Evolutionary conservation across 2,113 vertebrate species (phyloP), one percentile per base, ranked within the genome.

Genomic region (Tragelaphus imberbis): DNA sequence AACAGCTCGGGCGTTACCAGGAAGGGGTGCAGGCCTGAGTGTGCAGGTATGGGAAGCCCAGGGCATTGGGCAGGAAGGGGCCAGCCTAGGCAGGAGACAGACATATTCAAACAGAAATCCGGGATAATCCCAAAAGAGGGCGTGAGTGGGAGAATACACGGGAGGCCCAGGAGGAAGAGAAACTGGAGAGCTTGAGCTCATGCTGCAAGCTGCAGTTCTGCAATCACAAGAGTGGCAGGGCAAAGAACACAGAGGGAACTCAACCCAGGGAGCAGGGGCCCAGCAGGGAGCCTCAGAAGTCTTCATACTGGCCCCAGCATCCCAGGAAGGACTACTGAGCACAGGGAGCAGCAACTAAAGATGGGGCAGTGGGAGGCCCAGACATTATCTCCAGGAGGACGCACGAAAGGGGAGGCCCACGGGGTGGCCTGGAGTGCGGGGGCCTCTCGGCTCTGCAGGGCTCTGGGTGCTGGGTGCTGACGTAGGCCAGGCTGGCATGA

Each of bases 351-450:
- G 7, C 5, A n/a, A 14, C 40, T 58, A 56, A 49, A 58, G 36
- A 40, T 15, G 49, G 7, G 58, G 27, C 19, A 27, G 53, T 0
- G 1, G 4, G 19, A 27, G 19, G 7, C 28, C 51, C 10, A 25
- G 44, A 1, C 2, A 5, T 4, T 12, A 4, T 44, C n/a, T 7
- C 44, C 44, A 19, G 12, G n/a, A 28, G 44, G 49, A n/a, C 14
- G 12, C 23, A 3, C 0, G 17, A 33, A 33, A 87, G 30, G 36
- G 12, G 49, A 7, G 28, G 71, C 6, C 15, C 2, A 1, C 0
- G 7, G 49, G 33, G 40, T 7, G 5, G 5, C 30, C n/a, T 2
- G 12, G 7, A 3, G 14, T 2, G 27, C 2, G 1, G 44, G 53
- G 49, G 25, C 33, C 44, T 6, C 5, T 0, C 40, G 36, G 11